Evolutionary conservation across 1,140 invertebrate species (phyloP).

Genomic region (Globodera rostochiensis): DNA sequence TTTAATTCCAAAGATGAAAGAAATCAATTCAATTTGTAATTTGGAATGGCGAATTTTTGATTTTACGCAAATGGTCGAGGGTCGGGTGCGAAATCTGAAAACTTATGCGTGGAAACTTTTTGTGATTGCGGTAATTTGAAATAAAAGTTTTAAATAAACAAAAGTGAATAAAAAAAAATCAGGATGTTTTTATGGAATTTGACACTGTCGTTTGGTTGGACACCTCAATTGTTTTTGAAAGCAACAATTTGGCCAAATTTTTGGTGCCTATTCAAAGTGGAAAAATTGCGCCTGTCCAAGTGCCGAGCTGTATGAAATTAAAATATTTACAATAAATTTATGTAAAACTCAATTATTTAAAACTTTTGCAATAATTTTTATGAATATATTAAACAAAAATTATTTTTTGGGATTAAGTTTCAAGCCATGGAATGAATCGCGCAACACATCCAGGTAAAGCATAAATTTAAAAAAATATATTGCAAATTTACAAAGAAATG

Average conservation of each 20-base stretch:
- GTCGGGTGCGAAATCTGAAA: conserved; percentile 1
- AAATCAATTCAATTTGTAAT: not conserved
- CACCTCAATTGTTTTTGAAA: conserved; percentile 30
- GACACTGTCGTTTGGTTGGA: conserved; percentile 32
- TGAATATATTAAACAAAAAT: too few relatives aligned
- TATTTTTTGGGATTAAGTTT: too few relatives aligned
- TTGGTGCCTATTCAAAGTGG: conserved; percentile 29
- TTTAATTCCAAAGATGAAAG: conserved; percentile 14
- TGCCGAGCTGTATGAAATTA: conserved; percentile 17
- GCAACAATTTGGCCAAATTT: conserved; percentile 12
- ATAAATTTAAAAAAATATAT: not conserved
- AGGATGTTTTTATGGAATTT: conserved; percentile 26
- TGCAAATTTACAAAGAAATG: conserved; percentile 30
- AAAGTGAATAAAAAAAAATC: conserved; percentile 18
- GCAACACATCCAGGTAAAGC: too few relatives aligned
- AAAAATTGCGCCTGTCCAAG: conserved; percentile 4
- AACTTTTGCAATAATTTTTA: not conserved
- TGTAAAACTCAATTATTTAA: too few relatives aligned
- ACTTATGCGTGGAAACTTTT: too few relatives aligned
- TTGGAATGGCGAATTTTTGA: conserved; percentile 20
- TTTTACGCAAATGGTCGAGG: conserved; percentile 26
- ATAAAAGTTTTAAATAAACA: too few relatives aligned
- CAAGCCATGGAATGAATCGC: too few relatives aligned
- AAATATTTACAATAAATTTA: not conserved
- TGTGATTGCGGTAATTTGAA: not conserved